Percentiles rank a stretch among this genome's conserved stretches.
Conservation (phyloP, 2,888 invertebrate species). For the Zaprionus bogoriensis region DNA sequence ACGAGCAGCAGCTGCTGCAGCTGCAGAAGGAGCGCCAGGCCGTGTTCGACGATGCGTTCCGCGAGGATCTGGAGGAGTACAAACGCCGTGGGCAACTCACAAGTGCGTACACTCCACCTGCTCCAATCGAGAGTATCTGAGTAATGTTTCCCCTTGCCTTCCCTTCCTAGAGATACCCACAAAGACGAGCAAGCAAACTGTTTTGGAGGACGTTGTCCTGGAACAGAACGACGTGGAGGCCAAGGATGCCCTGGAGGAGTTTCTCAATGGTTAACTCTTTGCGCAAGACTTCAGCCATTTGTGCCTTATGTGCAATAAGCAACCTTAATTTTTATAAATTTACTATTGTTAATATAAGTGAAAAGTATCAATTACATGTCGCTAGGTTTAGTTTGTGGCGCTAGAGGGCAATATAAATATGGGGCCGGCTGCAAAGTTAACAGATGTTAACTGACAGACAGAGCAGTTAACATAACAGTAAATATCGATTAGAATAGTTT, state of each 20-base stretch:
- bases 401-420: background rate
- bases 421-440: too few species aligned
- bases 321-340: constrained; percentile 8
- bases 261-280: constrained; percentile 84
- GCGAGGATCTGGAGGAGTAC: constrained; percentile 86
- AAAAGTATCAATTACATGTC: background rate
- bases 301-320: constrained; percentile 54
- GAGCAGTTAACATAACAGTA: too few species aligned
- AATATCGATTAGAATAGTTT: too few species aligned
- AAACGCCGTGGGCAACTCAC: constrained; percentile 86
- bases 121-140: background rate
- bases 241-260: constrained; percentile 85
- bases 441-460: too few species aligned
- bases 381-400: background rate
- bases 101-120: constrained; percentile 82
- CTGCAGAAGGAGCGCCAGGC: constrained; percentile 87
- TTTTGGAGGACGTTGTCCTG: constrained; percentile 87
- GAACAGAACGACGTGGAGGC: constrained; percentile 85
- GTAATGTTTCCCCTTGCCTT: too few species aligned
- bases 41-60: constrained; percentile 88
- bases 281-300: background rate
- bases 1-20: constrained; percentile 85
- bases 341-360: constrained; percentile 6
- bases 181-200: constrained; percentile 75
- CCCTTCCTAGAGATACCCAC: constrained; percentile 63